Evolutionary conservation across 2,888 invertebrate species (phyloP).

Genomic region (Byasa hedistus): DNA sequence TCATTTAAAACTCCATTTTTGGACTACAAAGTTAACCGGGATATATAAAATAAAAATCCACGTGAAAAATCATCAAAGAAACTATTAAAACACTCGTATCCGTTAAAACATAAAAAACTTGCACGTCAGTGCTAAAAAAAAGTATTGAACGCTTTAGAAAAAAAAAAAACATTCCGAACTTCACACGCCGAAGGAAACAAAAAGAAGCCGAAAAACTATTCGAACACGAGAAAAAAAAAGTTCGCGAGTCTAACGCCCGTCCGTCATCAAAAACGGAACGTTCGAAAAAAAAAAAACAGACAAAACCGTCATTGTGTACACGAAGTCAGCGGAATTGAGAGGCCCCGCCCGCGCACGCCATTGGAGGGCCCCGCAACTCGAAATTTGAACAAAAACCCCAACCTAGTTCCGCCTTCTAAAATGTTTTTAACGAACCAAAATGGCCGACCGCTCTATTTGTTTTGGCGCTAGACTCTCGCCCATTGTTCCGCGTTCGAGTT

Average conservation of each 20-base stretch:
- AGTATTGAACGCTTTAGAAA: not conserved
- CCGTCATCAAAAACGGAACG: conserved; percentile 46
- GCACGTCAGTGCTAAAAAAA: too few species aligned
- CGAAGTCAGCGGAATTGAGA: conserved; percentile 74
- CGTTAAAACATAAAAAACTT: too few species aligned
- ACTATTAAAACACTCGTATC: too few species aligned
- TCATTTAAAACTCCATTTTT: too few species aligned
- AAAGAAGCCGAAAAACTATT: conserved; percentile 26
- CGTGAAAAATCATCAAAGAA: too few species aligned
- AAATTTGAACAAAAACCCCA: conserved; percentile 74
- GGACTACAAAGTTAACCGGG: too few species aligned
- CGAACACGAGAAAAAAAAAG: conserved; percentile 28
- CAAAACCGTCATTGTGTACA: conserved; percentile 70
- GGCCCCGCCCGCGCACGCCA: conserved; percentile 76
- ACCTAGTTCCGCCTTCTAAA: conserved; percentile 79
- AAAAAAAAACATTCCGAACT: conserved; percentile 16
- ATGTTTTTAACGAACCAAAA: conserved; percentile 75
- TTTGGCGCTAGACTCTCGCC: conserved; percentile 55
- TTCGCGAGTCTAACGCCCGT: conserved; percentile 28
- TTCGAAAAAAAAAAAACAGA: conserved; percentile 49
- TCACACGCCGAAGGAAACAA: conserved; percentile 16
- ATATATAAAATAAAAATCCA: too few species aligned
- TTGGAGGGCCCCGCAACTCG: conserved; percentile 74
- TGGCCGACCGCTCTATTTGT: conserved; percentile 74
- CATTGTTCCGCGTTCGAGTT: conserved; percentile 45